Conservation (phyloP, 2,113 vertebrate species). For the Penelope pileata region DNA sequence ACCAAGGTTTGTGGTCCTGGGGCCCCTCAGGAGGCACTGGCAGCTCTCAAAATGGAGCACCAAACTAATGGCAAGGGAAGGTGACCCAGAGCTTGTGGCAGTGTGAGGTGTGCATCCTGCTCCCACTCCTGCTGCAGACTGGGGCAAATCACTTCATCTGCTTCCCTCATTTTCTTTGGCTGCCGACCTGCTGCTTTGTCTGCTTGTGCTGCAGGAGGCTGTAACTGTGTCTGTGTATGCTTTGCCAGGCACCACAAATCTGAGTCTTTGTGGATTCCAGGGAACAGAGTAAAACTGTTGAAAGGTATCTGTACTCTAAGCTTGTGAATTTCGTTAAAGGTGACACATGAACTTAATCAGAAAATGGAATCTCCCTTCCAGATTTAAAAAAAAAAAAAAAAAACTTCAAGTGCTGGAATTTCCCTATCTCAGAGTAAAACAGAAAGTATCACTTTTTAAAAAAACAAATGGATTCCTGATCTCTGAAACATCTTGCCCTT, state of each 20-base stretch:
- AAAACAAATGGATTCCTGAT: background rate
- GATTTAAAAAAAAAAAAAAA: no score
- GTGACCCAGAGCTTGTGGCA: background rate
- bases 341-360: background rate
- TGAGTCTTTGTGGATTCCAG: background rate
- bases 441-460: background rate
- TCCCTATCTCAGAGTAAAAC: background rate
- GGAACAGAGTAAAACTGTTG: background rate
- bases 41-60: accelerated
- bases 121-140: background rate
- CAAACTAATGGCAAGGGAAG: background rate
- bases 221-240: background rate
- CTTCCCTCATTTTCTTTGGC: background rate
- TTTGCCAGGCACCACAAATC: background rate
- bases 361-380: background rate
- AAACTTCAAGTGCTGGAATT: background rate
- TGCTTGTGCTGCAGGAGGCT: background rate
- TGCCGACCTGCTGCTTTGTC: background rate
- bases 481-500: background rate
- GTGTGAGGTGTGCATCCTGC: accelerated
- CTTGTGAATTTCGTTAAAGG: background rate
- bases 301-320: background rate
- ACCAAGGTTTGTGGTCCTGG: constrained; percentile 76
- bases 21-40: background rate
- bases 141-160: background rate